Evolutionary conservation across 2,797 vertebrate species (phyloP).

Genomic region (Circus cinereus): DNA sequence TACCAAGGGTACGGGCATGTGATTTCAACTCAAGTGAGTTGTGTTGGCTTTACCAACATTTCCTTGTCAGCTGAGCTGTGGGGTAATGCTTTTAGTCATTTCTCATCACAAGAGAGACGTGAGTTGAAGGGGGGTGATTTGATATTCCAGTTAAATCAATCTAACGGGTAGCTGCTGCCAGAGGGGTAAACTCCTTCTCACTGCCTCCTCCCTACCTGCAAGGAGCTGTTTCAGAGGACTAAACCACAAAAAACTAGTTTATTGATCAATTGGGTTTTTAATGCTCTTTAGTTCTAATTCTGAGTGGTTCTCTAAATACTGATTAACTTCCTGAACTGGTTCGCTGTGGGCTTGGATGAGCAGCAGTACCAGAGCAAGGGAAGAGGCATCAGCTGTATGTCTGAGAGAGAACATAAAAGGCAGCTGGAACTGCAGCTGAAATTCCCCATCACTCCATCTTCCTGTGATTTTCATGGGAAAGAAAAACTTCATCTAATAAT

Average conservation of each 20-base stretch:
- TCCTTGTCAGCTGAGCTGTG: neutral
- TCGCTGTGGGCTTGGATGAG: neutral
- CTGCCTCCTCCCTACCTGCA: neutral
- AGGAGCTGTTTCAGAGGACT: neutral
- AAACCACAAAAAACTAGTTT: neutral
- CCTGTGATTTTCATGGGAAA: neutral
- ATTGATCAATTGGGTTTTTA: neutral
- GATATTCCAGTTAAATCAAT: neutral
- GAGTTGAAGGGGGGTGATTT: neutral
- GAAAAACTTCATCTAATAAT: neutral
- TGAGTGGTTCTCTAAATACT: neutral
- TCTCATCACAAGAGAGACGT: fast-evolving
- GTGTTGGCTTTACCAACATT: neutral
- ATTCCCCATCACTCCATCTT: neutral
- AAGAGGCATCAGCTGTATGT: fast-evolving
- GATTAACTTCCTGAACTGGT: neutral
- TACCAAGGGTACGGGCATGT: neutral
- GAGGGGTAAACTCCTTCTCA: neutral
- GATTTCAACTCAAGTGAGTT: neutral
- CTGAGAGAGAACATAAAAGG: neutral
- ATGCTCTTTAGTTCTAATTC: neutral
- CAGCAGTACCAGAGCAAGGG: neutral
- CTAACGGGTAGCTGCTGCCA: neutral
- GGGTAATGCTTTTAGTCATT: neutral
- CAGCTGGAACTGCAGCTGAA: neutral